Base-by-base conservation (phyloP, 2,113 vertebrate genomes). In the Ondatra zibethicus region DNA sequence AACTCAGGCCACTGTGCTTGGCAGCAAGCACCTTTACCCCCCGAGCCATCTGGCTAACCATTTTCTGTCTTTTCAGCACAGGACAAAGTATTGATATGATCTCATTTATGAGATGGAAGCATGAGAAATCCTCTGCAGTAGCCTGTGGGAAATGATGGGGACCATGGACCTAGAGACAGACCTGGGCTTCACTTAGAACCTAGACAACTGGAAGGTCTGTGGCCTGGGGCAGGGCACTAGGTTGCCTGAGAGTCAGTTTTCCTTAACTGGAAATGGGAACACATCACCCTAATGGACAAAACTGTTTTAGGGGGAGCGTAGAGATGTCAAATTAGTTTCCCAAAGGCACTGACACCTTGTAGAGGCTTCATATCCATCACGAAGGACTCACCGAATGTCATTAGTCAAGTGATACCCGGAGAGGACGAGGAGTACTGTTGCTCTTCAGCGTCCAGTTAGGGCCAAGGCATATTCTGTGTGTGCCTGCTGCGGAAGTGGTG, bases 281-380 rank as follows among this genome's bases (percentile, higher is more conserved):
- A 9, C 2, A 36, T 1, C 10, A 39, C 29, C 42, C 13, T 65
- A 87, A 3, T 5, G 13, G 66, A 63, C 29, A 76, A n/a, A 5
- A 47, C 25, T 86, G 31, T 95, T 42, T 84, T 36, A 0, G 16
- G 16, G 33, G 10, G 7, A 8, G 55, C 7, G 39, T 58, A 31
- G n/a, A 31, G 25, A 63, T 84, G 58, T 61, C 65, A 27, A 84
- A 39, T 93, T 72, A 88, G 90, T 91, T 92, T 82, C 63, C 39
- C 52, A 39, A 70, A 47, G 52, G 81, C 33, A 63, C 31, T 61
- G 63, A 29, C 36, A 55, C 39, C 11, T 8, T 55, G 12, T 50
- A 80, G 47, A 36, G 25, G 9, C 61, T 93, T n/a, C 61, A 7
- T n/a, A 75, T n/a, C 45, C 65, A 8, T 21, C 55, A 25, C 82